Evolutionary conservation across 2,888 invertebrate genomes (phyloP).

Genomic region (Catocala fraxini): DNA sequence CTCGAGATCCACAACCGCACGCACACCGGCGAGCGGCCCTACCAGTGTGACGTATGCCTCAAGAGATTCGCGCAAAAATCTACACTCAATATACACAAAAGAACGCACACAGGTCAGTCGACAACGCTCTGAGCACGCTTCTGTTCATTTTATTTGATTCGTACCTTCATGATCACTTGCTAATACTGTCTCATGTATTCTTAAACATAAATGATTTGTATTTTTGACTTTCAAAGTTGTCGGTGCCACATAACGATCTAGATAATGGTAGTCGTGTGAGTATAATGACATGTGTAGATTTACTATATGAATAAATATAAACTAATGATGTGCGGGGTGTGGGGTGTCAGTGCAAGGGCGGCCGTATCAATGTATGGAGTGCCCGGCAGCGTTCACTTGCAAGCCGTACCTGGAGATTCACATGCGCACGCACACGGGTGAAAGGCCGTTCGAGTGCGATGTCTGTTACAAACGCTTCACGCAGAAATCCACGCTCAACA

Average conservation of each 20-base stretch:
- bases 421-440: conserved; percentile 88
- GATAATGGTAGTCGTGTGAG: conserved; percentile 55
- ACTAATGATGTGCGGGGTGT: conserved; percentile 46
- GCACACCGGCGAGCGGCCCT: conserved; percentile 87
- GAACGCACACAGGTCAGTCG: conserved; percentile 90
- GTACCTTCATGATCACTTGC: conserved; percentile 37
- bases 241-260: conserved; percentile 79
- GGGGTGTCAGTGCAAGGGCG: conserved; percentile 82
- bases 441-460: conserved; percentile 87
- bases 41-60: conserved; percentile 92
- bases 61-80: conserved; percentile 95
- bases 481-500: conserved; percentile 88
- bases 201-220: conserved; percentile 36
- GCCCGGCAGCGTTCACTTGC: conserved; percentile 88
- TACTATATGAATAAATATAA: conserved; percentile 30
- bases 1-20: conserved; percentile 87
- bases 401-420: conserved; percentile 89
- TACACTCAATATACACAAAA: conserved; percentile 93
- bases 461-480: conserved; percentile 88
- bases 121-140: conserved; percentile 38
- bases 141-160: conserved; percentile 26
- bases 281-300: conserved; percentile 44
- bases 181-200: conserved; percentile 27
- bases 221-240: conserved; percentile 68
- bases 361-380: conserved; percentile 87